phyloP scores from a whole-genome alignment of 2,797 vertebrate genomes.

The Sylvia borin region DNA sequence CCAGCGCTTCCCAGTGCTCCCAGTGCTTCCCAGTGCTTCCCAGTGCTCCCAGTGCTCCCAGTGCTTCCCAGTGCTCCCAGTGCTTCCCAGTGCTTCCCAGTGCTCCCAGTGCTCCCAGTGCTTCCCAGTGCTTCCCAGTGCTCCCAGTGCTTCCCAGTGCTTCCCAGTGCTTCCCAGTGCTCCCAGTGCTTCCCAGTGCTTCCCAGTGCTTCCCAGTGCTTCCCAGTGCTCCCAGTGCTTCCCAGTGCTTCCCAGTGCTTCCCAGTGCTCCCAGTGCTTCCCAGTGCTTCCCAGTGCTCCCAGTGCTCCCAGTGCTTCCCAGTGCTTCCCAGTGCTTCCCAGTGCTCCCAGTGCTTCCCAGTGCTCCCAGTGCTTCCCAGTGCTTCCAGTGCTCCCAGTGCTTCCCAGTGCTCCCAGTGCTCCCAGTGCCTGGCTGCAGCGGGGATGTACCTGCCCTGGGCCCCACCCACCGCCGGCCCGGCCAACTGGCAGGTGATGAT shows the following conservation, averaged over 20 bases:
- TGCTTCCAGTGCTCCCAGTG: not conserved
- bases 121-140: not conserved
- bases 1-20: not conserved
- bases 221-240: not conserved
- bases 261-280: not conserved
- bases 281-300: not conserved
- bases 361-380: not conserved
- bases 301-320: not conserved
- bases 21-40: no score
- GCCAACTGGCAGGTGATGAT: constrained; percentile 46
- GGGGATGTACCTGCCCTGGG: not conserved
- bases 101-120: not conserved
- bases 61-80: not conserved
- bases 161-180: no score
- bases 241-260: no score
- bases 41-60: not conserved
- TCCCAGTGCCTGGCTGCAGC: not conserved
- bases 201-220: no score
- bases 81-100: not conserved
- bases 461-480: not conserved
- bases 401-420: no score
- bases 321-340: not conserved
- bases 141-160: not conserved
- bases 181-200: no score
- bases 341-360: not conserved